Conservation (phyloP, 2,797 vertebrate genomes). For the Bufotes viridis region DNA sequence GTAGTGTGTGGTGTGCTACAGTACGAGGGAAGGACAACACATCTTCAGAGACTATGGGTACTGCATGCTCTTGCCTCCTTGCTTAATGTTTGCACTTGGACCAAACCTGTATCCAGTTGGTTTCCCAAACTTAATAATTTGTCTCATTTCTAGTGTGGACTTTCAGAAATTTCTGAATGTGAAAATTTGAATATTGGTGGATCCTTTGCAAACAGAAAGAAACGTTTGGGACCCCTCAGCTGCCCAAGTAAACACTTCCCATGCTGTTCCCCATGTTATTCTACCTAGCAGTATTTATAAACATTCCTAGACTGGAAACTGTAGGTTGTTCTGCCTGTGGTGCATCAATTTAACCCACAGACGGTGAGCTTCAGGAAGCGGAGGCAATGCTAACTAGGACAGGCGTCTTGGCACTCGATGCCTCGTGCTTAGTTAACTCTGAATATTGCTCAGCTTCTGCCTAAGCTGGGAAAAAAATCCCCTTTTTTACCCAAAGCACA, state of each 20-base stretch:
- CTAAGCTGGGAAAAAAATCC: not conserved
- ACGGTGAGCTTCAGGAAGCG: not conserved
- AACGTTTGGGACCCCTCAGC: too few species aligned
- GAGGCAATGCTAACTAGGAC: not conserved
- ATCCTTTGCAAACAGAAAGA: not conserved
- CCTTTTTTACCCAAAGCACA: conserved; percentile 27
- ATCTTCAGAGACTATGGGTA: too few species aligned
- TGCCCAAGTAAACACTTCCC: too few species aligned
- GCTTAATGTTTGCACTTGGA: not conserved
- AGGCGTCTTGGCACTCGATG: not conserved
- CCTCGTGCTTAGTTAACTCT: conserved; percentile 14
- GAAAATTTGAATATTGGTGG: not conserved
- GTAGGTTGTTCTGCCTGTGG: not conserved
- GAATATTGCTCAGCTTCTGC: conserved; percentile 21
- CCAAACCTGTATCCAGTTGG: not conserved
- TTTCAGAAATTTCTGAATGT: not conserved
- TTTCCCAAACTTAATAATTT: not conserved
- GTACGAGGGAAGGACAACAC: too few species aligned
- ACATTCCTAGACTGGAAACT: not conserved
- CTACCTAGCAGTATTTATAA: not conserved
- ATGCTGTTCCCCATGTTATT: not conserved
- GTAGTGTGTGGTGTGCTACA: too few species aligned
- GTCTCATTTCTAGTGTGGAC: not conserved
- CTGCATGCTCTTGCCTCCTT: too few species aligned
- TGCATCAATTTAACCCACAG: conserved; percentile 7